Evolutionary conservation across 2,888 invertebrate species (phyloP).

Genomic region (Drosophila infuscata): DNA sequence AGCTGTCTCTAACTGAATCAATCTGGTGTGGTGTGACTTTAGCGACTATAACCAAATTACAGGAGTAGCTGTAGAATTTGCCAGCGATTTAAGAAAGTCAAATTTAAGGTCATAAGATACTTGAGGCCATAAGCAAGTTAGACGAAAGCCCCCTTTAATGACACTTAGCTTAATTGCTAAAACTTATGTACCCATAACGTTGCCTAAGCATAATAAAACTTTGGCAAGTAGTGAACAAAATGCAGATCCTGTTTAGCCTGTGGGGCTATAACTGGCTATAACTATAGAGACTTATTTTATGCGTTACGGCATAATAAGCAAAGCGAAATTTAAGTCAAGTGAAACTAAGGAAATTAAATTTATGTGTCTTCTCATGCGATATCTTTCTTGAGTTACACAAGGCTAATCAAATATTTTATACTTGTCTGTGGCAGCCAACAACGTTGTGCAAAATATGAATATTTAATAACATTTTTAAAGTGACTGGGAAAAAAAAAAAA

Average conservation of each 20-base stretch:
- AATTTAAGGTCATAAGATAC: background rate
- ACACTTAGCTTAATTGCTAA: conserved; percentile 34
- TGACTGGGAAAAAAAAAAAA: conserved; percentile 9
- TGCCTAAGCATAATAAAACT: conserved; percentile 68
- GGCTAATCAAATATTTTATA: conserved; percentile 25
- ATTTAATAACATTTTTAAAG: conserved; percentile 43
- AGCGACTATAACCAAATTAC: background rate
- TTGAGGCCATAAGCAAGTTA: background rate
- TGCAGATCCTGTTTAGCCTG: background rate
- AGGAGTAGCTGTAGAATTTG: background rate
- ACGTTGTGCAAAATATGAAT: conserved; percentile 15
- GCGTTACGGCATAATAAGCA: conserved; percentile 27
- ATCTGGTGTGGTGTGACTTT: background rate
- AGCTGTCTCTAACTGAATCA: conserved; percentile 36
- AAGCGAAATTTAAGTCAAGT: conserved; percentile 26
- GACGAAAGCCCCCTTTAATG: conserved; percentile 15
- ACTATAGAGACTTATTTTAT: conserved; percentile 27
- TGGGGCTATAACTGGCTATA: background rate
- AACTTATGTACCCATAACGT: conserved; percentile 17
- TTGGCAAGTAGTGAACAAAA: conserved; percentile 20
- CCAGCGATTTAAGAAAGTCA: background rate
- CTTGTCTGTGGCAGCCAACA: conserved; percentile 2
- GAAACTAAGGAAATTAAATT: conserved; percentile 72
- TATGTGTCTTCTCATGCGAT: conserved; percentile 37
- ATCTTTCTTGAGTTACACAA: conserved; percentile 17